Base-by-base conservation (phyloP, 2,113 vertebrate genomes). In the Semnornis frantzii region DNA sequence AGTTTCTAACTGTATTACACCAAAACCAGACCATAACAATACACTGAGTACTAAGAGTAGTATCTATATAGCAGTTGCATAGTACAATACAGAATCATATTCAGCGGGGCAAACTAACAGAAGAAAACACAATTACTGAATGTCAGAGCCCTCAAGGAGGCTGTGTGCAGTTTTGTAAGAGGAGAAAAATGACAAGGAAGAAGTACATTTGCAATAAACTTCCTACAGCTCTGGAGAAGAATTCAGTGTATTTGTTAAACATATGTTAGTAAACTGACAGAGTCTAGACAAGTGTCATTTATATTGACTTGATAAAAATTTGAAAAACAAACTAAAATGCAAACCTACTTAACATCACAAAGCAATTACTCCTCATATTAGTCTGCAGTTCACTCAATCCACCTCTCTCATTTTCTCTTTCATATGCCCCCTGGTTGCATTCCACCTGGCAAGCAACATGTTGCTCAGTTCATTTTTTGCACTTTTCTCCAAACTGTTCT, bases 221-320 rank as follows among this genome's bases (percentile, higher is more conserved):
- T 50, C 10, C 62, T 69, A 64, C 55, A 87, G 28, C 21, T 92
- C 69, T 28, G 71, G 89, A 87, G 46, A 81, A 50, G 18, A 46
- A 28, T 75, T 71, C 69, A 79, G 28, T 24, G 50, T 8, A 66
- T 80, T 73, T 91, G 42, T 33, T 92, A 77, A 82, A 77, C 16
- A 55, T 27, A 13, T 54, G 77, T 87, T 70, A 78, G 82, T 78
- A 88, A 64, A 79, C 30, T 57, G 23, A 66, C 81, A 76, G 46
- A 33, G 15, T 82, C 85, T 64, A 77, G 90, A 90, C 82, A 60
- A 69, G 23, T 81, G 12, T 34, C 50, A 37, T 74, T 82, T 79
- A 52, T 62, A 31, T 71, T 85, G 91, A 82, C 79, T 54, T 93
- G 73, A 93, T 39, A 13, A 92, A 93, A 82, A 85, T 73, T 70